Conservation (phyloP, 2,113 vertebrate genomes). For the Seriola aureovittata region DNA sequence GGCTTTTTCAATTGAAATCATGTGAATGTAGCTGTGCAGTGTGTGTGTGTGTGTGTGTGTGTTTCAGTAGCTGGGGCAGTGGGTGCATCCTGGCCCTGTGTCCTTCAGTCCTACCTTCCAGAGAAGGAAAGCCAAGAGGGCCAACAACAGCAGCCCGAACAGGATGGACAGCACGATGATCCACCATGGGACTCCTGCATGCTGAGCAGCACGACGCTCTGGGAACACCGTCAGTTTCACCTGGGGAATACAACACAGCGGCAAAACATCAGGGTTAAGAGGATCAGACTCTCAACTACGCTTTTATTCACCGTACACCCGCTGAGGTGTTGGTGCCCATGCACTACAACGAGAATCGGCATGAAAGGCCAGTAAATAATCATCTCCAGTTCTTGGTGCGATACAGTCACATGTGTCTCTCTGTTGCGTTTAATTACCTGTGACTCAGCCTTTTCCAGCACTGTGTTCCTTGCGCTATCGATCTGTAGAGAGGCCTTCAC, state of each 20-base stretch:
- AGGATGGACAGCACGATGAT: conserved; percentile 93
- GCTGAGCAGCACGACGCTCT: conserved; percentile 84
- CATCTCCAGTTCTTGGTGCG: background rate
- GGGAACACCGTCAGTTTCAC: conserved; percentile 93
- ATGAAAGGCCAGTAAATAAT: background rate
- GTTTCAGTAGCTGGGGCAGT: background rate
- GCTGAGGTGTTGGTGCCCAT: background rate
- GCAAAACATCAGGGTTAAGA: background rate
- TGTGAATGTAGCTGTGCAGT: background rate
- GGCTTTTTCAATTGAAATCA: background rate
- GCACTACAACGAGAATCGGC: too few species aligned
- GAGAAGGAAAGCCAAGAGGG: conserved; percentile 91
- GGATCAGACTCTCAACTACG: background rate
- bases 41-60: background rate
- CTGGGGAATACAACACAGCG: conserved; percentile 71
- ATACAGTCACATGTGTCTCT: background rate
- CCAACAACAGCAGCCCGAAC: conserved; percentile 91
- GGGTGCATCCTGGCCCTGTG: background rate
- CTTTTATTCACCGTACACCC: background rate
- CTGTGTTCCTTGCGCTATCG: conserved; percentile 84
- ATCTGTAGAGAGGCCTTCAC: conserved; percentile 88
- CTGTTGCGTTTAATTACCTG: conserved; percentile 77
- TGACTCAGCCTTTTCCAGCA: conserved; percentile 86
- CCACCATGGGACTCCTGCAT: conserved; percentile 93
- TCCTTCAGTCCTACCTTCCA: conserved; percentile 91